Evolutionary conservation across 2,113 vertebrate species (phyloP).

Genomic region (Pampusana beccarii): DNA sequence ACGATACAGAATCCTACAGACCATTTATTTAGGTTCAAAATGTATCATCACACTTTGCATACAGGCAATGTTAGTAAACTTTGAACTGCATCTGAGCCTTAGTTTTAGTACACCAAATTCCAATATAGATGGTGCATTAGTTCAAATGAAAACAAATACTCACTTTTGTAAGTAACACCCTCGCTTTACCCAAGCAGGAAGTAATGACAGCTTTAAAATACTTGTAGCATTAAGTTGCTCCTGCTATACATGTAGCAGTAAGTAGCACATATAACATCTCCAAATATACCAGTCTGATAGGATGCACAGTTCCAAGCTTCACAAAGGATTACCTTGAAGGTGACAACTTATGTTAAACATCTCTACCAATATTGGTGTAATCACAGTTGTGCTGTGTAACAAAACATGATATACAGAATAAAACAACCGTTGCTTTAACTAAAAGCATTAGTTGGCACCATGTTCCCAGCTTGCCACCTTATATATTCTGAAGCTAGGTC

Average conservation of each 20-base stretch:
- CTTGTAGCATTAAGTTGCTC: neutral
- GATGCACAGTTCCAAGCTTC: neutral
- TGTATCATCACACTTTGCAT: neutral
- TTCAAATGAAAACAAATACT: neutral
- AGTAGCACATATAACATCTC: neutral
- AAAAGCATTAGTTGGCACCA: neutral
- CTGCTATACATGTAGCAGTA: neutral
- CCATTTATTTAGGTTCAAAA: neutral
- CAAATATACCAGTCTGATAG: neutral
- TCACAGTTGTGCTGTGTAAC: neutral
- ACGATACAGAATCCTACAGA: neutral
- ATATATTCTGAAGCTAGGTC: neutral
- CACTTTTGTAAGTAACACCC: neutral
- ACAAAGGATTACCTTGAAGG: neutral
- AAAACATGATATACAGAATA: neutral
- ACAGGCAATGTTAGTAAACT: neutral
- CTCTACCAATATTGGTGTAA: neutral
- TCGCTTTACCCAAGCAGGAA: neutral
- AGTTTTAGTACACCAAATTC: neutral
- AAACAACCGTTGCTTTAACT: neutral
- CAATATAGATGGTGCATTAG: neutral
- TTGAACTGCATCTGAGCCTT: neutral
- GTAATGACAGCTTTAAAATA: neutral
- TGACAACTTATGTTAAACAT: neutral
- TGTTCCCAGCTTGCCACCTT: neutral